A percentile compares a stretch with the other conserved stretches of the same genome.
phyloP scores from a whole-genome alignment of 2,797 vertebrate genomes.

The Antennarius maculatus region DNA sequence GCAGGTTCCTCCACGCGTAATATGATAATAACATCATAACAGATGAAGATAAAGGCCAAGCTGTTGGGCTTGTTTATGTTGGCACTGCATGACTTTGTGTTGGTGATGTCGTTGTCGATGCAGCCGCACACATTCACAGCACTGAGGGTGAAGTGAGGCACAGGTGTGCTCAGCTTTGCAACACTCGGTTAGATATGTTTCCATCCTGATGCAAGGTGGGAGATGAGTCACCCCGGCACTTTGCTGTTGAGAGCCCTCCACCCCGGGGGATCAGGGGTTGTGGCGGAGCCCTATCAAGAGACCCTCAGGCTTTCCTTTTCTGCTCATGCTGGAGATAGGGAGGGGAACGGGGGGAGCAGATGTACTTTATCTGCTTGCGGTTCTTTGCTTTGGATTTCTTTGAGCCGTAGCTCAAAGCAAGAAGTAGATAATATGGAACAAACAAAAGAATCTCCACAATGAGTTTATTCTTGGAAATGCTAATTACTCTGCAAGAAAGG shows the following conservation, averaged over 20 bases:
- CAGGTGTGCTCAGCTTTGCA: background rate
- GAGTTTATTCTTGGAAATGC: constrained; percentile 70
- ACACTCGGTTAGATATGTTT: background rate
- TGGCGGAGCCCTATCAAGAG: constrained; percentile 45
- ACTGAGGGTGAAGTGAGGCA: background rate
- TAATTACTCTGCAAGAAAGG: constrained; percentile 49
- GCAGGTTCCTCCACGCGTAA: no score
- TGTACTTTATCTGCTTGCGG: constrained; percentile 58
- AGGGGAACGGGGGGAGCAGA: background rate
- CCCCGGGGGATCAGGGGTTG: constrained; percentile 44
- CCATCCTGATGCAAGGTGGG: constrained; percentile 17
- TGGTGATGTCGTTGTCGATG: no score
- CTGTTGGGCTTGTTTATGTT: no score
- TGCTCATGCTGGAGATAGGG: constrained; percentile 37
- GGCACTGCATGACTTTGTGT: no score
- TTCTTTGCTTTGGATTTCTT: constrained; percentile 62
- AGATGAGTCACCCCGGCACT: constrained; percentile 34
- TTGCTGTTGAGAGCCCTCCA: constrained; percentile 17
- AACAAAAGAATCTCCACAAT: constrained; percentile 58
- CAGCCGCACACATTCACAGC: no score
- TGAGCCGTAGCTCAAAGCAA: constrained; percentile 56
- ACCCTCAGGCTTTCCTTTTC: constrained; percentile 55
- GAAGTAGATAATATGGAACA: constrained; percentile 59
- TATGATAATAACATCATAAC: no score
- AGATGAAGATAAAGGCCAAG: no score